These are phyloP conservation scores for Seira ritae DNA, from an alignment of 2,888 invertebrate genomes.

Conservation along the genomic window DNA sequence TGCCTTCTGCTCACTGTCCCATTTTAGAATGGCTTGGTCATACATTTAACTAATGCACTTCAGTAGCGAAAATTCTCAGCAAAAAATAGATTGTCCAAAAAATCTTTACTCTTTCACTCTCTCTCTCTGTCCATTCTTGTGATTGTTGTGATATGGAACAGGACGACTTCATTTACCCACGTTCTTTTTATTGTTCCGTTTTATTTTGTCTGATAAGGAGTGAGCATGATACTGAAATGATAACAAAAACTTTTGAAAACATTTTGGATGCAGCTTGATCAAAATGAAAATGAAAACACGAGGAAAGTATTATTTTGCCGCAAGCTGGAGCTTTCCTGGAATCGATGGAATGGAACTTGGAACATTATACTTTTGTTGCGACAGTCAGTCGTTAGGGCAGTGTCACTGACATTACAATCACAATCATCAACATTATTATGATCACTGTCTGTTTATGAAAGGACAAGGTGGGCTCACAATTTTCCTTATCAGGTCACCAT, in stretches of 20 bases:
- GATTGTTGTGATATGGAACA: too few relatives aligned
- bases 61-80: background rate
- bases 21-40: conserved; percentile 55
- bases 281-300: too few relatives aligned
- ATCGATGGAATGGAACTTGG: background rate
- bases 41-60: conserved; percentile 48
- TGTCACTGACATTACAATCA: conserved; percentile 61
- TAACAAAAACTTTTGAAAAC: conserved; percentile 50
- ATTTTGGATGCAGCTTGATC: too few relatives aligned
- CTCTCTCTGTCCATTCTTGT: conserved; percentile 18
- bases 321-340: background rate
- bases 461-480: conserved; percentile 63
- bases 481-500: conserved; percentile 73
- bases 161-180: conserved; percentile 31
- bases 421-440: conserved; percentile 23
- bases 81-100: conserved; percentile 19
- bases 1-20: conserved; percentile 68
- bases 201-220: conserved; percentile 30
- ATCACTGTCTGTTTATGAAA: conserved; percentile 54
- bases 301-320: conserved; percentile 15
- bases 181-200: too few relatives aligned
- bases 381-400: conserved; percentile 6
- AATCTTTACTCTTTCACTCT: conserved; percentile 2
- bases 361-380: conserved; percentile 30
- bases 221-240: conserved; percentile 23